Base-by-base conservation (phyloP, 2,888 invertebrate genomes). In the Rhabditophanes sp. region DNA sequence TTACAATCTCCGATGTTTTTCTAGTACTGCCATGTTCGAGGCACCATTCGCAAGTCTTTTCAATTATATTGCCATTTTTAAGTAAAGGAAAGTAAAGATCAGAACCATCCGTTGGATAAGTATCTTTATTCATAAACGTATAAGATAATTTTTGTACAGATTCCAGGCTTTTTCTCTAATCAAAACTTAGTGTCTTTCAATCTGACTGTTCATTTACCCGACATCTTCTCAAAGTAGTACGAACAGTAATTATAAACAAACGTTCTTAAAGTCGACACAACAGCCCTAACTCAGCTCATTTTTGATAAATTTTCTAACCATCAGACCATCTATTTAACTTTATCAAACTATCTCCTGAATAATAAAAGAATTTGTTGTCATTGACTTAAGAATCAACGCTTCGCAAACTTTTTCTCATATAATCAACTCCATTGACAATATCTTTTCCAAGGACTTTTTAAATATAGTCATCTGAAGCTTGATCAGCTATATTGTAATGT, bases 181-280 rank as follows among this genome's bases (percentile, higher is more conserved):
- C 11, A 70, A 67, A 42, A 73, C 67, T 82, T 82, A 85, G 45
- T 79, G 76, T 6, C 72, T 69, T 66, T 80, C 77, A 21, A 83
- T 76, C 74, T 0, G 78, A 78, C 44, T 80, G 74, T 22, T 75
- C 68, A 16, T 73, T 67, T 7, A 74, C 71, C 85, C 85, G 85
- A 78, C 80, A 82, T 0, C 84, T 79, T 34, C 74, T 72, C 7
- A 75, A 77, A 42, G 74, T 75, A 23, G 85, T 68, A 14, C 75
- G 68, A 0, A 77, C 71, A 1, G 81, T 78, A 66, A 85, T 85
- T 66, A 84, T 83, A 1, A 83, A 69, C 0, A 84, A 83, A 35
- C 85, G 73, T 67, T 85, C 85, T 44, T n/a, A n/a, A n/a, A n/a
- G n/a, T n/a, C n/a, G n/a, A n/a, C n/a, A 69, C 64, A 79, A 79